Conservation (phyloP, 2,113 vertebrate genomes). For the Barnardius zonarius region DNA sequence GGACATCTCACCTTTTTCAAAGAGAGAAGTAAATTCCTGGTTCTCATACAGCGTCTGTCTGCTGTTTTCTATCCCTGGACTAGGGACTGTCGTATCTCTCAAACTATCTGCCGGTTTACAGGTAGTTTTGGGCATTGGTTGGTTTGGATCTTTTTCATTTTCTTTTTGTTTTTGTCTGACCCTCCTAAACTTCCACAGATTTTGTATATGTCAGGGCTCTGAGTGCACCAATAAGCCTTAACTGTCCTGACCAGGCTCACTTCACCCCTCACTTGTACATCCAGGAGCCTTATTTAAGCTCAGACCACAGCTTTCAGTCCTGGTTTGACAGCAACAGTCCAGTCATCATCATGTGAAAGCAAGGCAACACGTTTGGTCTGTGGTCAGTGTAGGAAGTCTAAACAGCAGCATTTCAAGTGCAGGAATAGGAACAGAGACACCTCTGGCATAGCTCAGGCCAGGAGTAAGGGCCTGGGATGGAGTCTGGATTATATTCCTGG, state of each 20-base stretch:
- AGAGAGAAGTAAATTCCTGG: background rate
- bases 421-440: background rate
- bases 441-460: background rate
- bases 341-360: accelerated
- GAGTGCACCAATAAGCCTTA: background rate
- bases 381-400: no score
- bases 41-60: background rate
- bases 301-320: accelerated
- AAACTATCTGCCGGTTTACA: background rate
- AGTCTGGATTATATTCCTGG: background rate
- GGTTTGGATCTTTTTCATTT: background rate
- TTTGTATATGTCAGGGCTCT: background rate
- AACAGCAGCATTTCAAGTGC: background rate
- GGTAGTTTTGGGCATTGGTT: background rate
- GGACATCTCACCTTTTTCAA: background rate
- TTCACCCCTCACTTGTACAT: background rate
- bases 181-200: background rate
- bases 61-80: background rate
- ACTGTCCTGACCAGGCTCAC: background rate
- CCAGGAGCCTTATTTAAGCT: background rate
- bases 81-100: background rate
- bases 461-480: no score
- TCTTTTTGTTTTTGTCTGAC: background rate
- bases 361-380: background rate
- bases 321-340: background rate